Conservation (phyloP, 2,113 vertebrate genomes). For the Equus quagga region DNA sequence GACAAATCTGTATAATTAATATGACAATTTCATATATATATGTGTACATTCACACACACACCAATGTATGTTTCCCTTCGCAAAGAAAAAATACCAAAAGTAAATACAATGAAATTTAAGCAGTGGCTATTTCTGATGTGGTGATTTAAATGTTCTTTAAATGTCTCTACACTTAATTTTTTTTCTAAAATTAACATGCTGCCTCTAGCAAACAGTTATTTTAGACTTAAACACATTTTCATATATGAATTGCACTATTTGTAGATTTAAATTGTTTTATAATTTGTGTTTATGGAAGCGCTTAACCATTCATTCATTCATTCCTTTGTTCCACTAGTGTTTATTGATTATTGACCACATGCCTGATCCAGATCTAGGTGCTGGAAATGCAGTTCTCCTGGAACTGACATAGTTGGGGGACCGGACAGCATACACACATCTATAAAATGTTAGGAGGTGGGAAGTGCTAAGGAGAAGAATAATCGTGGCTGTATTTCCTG, state of each 20-base stretch:
- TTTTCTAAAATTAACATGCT: neutral
- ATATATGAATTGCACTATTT: neutral
- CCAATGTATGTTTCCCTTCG: neutral
- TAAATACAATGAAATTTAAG: neutral
- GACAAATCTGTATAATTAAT: neutral
- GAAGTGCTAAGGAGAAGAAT: neutral
- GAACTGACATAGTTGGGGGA: neutral
- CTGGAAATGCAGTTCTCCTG: neutral
- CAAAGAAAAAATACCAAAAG: neutral
- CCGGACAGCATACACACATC: too few species aligned
- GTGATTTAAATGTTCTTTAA: neutral
- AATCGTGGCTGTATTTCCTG: fast-evolving
- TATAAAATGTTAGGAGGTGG: too few species aligned
- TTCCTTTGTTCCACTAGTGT: neutral
- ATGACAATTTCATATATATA: neutral
- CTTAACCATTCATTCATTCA: neutral
- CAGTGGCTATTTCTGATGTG: neutral
- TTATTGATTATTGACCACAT: neutral
- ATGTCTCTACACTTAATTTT: neutral
- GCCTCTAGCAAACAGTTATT: neutral
- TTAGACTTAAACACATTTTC: neutral
- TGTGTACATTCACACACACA: neutral
- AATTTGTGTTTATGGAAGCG: too few species aligned
- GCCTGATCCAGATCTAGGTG: neutral
- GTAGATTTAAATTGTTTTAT: neutral